Evolutionary conservation across 2,113 vertebrate genomes (phyloP), one percentile per base, ranked within the genome.

Genomic region (Chloropsis cyanopogon): DNA sequence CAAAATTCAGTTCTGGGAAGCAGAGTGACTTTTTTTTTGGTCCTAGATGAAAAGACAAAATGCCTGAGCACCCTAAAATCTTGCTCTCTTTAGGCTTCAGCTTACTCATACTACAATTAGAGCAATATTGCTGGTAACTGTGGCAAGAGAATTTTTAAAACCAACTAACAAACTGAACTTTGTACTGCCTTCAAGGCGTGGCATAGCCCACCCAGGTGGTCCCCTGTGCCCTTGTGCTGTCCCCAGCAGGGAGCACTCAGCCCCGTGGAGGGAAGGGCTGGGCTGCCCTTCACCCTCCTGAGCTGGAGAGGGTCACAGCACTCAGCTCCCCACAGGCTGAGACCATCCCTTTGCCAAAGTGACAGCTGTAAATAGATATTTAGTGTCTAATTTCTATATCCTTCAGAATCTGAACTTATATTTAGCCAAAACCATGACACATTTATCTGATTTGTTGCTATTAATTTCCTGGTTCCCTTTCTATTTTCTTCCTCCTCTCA

Each of bases 391-490:
- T 77, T 80, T 56, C 52, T 82, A 52, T 39, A 70, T 50, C 64
- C 54, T 78, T 70, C 44, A 6, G 7, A 37, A 56, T 86, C 92
- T 78, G 71, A 71, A 60, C 60, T 83, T 86, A 35, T 14, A 77
- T 93, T 94, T 82, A 94, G 60, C 20, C 49, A 72, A 89, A 95
- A 88, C 24, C 64, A 31, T n/a, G 76, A 42, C 59, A 50, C 31
- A 5, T 91, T 76, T 91, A 59, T 91, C 81, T 86, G 42, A 72
- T 93, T 91, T 93, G 88, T 84, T 33, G 6, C 88, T 90, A 69
- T 94, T 94, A 81, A 94, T 96, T 93, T 95, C 88, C 76, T 50
- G 31, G 44, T 86, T 90, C 68, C 17, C 39, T 81, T 56, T 85
- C 65, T 89, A 77, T 94, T 93, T 90, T 85, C 84, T 52, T 44